Evolutionary conservation across 2,888 invertebrate genomes (phyloP), one percentile per base, ranked within the genome.

Genomic region (Odontomyia ornata): DNA sequence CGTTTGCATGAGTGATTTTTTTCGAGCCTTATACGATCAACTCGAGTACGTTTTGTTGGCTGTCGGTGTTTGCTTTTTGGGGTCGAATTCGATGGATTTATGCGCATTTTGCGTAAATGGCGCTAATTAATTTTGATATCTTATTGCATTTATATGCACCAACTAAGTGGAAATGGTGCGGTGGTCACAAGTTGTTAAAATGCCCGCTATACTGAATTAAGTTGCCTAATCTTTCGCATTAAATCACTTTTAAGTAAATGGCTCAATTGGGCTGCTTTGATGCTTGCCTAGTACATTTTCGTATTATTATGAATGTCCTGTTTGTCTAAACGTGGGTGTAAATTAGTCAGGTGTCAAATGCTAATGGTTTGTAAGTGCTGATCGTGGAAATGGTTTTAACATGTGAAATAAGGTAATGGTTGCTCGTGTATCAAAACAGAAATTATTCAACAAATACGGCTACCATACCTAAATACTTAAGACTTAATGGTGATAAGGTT

Each of bases 71-170:
- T 64, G 13, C 28, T 52, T 56, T 72, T 72, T 56, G 21, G 71
- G 72, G 52, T 56, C 52, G 46, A 15, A 28, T 56, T 52, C 30
- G 72, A 56, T 30, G 28, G 56, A 72, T 72, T 72, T 72, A 72
- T 72, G 72, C 27, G 56, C 72, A 46, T 72, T 72, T 72, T 28
- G 72, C 72, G 72, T 72, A 72, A 72, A 72, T 28, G 21, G 56
- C 52, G 27, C 72, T 56, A 72, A 72, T 72, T 72, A 72, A 72
- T 72, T 72, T 72, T 72, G 72, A 72, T 56, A 18, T 72, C 69
- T 69, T 69, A 47, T 69, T 69, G 52, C 52, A 52, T 52, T 52
- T 52, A 15, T 15, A 52, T 9, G 7, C 27, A 27, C 25, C 28
- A 27, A 62, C 25, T 15, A 65, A 36, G 65, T 65, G 65, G 36